Percentiles rank a stretch among this genome's conserved stretches.
Evolutionary conservation across 2,113 vertebrate species (phyloP).

Genomic region (Lethenteron reissneri): DNA sequence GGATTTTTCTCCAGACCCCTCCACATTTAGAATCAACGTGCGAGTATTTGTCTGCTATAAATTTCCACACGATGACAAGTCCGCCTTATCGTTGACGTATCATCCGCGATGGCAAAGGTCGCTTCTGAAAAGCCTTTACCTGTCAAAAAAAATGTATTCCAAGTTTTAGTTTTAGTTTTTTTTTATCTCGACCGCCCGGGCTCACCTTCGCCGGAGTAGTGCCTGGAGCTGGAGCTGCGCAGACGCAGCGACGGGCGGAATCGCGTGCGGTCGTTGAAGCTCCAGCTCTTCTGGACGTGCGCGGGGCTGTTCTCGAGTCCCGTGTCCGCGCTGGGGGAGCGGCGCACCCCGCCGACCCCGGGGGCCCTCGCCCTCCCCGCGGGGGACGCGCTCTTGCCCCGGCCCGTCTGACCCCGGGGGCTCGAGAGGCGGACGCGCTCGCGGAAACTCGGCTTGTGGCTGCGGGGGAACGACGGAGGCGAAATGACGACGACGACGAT

Average conservation of each 20-base stretch:
- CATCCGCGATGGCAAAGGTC: too few species aligned
- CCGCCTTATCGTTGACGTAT: too few species aligned
- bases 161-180: too few species aligned
- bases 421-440: slow-evolving; percentile 83
- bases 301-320: slow-evolving; percentile 54
- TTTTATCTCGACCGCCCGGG: too few species aligned
- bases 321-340: slow-evolving; percentile 51
- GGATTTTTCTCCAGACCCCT: too few species aligned
- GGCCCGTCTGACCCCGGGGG: slow-evolving; percentile 75
- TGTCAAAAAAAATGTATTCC: too few species aligned
- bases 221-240: slow-evolving; percentile 33
- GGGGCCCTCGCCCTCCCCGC: neutral
- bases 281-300: slow-evolving; percentile 97
- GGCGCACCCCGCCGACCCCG: slow-evolving; percentile 34
- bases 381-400: slow-evolving; percentile 48
- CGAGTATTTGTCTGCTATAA: too few species aligned
- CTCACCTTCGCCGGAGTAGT: neutral
- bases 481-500: neutral
- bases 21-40: too few species aligned
- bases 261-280: slow-evolving; percentile 80
- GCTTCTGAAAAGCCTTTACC: too few species aligned
- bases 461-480: slow-evolving; percentile 22
- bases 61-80: too few species aligned
- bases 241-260: slow-evolving; percentile 75
- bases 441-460: slow-evolving; percentile 85